phyloP scores from a whole-genome alignment of 2,888 invertebrate genomes.

The Platycheirus albimanus region DNA sequence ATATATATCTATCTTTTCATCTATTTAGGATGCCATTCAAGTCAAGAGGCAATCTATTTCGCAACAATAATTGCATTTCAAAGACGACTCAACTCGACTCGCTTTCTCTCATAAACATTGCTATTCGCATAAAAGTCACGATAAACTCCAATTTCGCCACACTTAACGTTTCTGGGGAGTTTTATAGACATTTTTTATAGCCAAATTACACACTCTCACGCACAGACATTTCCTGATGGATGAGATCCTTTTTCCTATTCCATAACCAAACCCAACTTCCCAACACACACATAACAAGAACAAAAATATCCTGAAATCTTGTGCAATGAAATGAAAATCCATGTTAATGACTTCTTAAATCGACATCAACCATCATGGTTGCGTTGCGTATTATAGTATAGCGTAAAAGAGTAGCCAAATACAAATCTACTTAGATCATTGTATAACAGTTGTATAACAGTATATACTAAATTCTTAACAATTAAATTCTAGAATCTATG shows the following conservation, averaged over 20 bases:
- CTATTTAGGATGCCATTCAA: slow-evolving; percentile 36
- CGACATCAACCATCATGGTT: slow-evolving; percentile 40
- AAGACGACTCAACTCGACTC: too few relatives aligned
- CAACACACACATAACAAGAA: too few relatives aligned
- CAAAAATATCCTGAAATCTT: slow-evolving; percentile 9
- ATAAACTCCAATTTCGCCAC: slow-evolving; percentile 67
- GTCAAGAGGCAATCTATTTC: slow-evolving; percentile 52
- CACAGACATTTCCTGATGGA: slow-evolving; percentile 25
- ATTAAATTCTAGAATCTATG: slow-evolving; percentile 48
- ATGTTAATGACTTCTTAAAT: slow-evolving; percentile 70
- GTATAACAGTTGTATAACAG: neutral
- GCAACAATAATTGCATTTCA: slow-evolving; percentile 69
- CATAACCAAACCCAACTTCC: neutral
- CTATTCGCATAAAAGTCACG: slow-evolving; percentile 65
- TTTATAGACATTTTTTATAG: slow-evolving; percentile 60
- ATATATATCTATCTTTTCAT: neutral
- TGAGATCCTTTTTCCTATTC: slow-evolving; percentile 5
- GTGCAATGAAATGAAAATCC: slow-evolving; percentile 58
- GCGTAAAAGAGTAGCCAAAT: slow-evolving; percentile 27
- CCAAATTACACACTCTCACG: slow-evolving; percentile 16
- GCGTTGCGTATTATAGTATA: neutral
- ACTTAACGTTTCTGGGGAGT: slow-evolving; percentile 48
- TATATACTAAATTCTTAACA: slow-evolving; percentile 62
- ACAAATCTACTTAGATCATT: neutral
- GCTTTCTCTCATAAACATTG: slow-evolving; percentile 64